phyloP scores from a whole-genome alignment of 35 echinoderm and acorn worm genomes.

The Hemicentrotus pulcherrimus region DNA sequence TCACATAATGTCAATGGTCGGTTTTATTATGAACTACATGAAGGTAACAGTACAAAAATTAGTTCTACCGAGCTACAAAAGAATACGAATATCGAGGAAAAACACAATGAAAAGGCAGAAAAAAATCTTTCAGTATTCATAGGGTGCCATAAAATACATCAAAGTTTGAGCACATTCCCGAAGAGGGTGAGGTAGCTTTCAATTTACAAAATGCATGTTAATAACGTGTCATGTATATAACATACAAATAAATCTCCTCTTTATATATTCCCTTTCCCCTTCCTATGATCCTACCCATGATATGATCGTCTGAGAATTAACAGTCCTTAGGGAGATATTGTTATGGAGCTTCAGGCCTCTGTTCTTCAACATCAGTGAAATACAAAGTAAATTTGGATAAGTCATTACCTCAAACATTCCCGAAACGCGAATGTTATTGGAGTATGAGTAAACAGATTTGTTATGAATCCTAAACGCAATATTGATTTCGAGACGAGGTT shows the following conservation, averaged over 20 bases:
- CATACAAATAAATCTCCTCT: not conserved
- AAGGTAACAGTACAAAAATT: no score
- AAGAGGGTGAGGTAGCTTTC: not conserved
- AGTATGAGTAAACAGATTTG: constrained; percentile 12
- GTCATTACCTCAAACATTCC: not conserved
- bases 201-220: not conserved
- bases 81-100: no score
- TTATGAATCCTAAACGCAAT: not conserved
- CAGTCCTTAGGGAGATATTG: not conserved
- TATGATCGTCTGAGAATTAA: not conserved
- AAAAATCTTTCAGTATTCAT: no score
- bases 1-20: no score
- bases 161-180: no score
- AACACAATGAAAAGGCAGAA: no score
- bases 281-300: not conserved
- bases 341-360: not conserved
- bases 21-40: no score
- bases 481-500: not conserved
- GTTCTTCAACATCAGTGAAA: not conserved
- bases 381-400: not conserved
- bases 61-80: no score
- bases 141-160: no score
- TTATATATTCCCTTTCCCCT: not conserved
- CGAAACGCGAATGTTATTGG: not conserved
- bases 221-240: not conserved